Base-by-base conservation (phyloP, 2,113 vertebrate genomes). In the Otocyon megalotis region DNA sequence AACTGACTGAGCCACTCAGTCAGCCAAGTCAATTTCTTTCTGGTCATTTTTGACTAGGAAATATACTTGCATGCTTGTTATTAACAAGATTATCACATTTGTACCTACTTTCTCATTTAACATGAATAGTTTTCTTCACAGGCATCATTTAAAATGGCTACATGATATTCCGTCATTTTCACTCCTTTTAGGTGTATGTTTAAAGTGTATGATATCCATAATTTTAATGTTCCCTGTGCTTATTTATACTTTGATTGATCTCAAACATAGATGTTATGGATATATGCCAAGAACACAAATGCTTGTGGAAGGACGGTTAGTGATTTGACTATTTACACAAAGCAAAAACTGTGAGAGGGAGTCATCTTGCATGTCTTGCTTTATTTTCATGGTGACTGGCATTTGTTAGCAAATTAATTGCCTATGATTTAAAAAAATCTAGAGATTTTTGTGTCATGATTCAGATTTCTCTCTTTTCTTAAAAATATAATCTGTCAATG, bases 181-280 rank as follows among this genome's bases (percentile, higher is more conserved):
- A 72, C 81, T 88, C 60, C 11, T 94, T 96, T 96, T 35, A 90
- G 63, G 74, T 94, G 82, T 65, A 9, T 65, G 67, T 88, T 26
- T 32, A 62, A 81, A 82, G 30, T 90, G 9, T 80, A 56, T 86
- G 13, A 67, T 87, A 77, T 86, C 12, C 22, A 69, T 81, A 50
- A 54, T 62, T 93, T 93, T 50, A 71, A 43, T 67, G 81, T 89
- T 93, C 24, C 58, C 15, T 37, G 22, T 22, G 24, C 35, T 84
- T 72, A 62, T 81, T 93, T 87, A 60, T 67, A n/a, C 17, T 84
- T 88, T 62, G 72, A 81, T 89, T 62, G 72, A 81, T 89, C 28
- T 88, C 79, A 88, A 93, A 95, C 14, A 65, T 16, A 88, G 32
- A 84, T 13, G 11, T 88, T 60, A 71, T 74, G n/a, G 17, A 35